Conservation (phyloP, 2,113 vertebrate genomes). For the Amphiprion percula region DNA sequence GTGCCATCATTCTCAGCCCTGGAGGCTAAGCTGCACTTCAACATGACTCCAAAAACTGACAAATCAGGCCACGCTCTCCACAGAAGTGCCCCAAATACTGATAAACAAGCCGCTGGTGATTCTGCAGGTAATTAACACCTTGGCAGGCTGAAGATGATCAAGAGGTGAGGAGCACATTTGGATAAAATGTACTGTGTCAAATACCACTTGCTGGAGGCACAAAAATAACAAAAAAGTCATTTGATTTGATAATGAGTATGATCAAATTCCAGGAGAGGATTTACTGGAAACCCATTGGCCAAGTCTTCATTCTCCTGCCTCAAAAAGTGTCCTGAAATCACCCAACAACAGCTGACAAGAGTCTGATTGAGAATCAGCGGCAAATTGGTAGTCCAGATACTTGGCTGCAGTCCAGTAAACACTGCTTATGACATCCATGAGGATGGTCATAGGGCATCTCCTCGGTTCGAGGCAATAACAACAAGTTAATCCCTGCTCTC, state of each 20-base stretch:
- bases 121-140: conserved; percentile 12
- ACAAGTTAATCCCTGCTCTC: conserved; percentile 54
- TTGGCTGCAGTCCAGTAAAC: conserved; percentile 32
- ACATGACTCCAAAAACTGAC: conserved; percentile 29
- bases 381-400: conserved; percentile 28
- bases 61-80: conserved; percentile 50
- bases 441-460: conserved; percentile 31
- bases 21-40: conserved; percentile 25
- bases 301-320: not conserved
- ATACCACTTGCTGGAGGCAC: not conserved
- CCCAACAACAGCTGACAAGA: conserved; percentile 11
- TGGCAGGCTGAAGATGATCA: conserved; percentile 1
- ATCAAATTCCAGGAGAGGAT: not conserved
- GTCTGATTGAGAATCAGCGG: conserved; percentile 38
- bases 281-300: too few species aligned
- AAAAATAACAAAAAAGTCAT: not conserved
- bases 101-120: conserved; percentile 14
- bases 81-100: conserved; percentile 22
- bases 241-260: too few species aligned
- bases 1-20: conserved; percentile 32
- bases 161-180: not conserved
- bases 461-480: conserved; percentile 20
- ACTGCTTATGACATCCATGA: conserved; percentile 38
- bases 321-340: conserved; percentile 14
- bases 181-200: not conserved